phyloP scores from a whole-genome alignment of 2,113 vertebrate species.

The Lethenteron camtschaticum region DNA sequence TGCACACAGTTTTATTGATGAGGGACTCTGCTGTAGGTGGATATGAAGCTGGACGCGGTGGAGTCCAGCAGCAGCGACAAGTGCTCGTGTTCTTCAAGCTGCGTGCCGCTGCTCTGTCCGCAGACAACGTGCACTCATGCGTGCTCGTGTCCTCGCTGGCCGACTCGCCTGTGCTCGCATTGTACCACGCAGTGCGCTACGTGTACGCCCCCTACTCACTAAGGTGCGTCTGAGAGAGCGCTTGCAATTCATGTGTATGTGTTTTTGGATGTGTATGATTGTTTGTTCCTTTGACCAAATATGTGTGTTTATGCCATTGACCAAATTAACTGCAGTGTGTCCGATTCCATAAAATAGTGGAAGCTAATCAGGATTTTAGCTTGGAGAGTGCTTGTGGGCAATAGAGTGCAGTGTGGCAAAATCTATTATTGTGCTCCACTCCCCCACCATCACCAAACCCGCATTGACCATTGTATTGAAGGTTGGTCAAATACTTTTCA shows the following conservation, averaged over 20 bases:
- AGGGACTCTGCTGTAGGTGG: constrained; percentile 14
- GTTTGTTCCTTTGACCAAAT: neutral
- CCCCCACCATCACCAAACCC: no score
- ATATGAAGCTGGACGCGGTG: no score
- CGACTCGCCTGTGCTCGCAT: constrained; percentile 67
- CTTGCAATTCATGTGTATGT: neutral
- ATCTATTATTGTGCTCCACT: no score
- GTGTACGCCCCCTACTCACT: constrained; percentile 59
- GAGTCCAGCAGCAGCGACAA: constrained; percentile 21
- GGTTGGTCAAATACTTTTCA: no score
- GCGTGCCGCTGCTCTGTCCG: constrained; percentile 59
- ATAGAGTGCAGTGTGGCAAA: no score
- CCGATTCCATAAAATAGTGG: neutral
- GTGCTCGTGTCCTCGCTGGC: constrained; percentile 83
- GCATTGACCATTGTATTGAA: no score
- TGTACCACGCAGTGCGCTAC: constrained; percentile 68
- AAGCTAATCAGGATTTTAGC: no score
- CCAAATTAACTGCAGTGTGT: neutral
- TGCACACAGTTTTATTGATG: constrained; percentile 39
- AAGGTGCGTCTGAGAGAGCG: constrained; percentile 28
- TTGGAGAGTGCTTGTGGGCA: no score
- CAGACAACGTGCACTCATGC: constrained; percentile 60
- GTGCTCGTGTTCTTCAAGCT: constrained; percentile 85
- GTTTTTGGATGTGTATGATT: neutral
- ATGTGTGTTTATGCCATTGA: neutral